Percentiles rank a stretch among this genome's conserved stretches.
phyloP scores from a whole-genome alignment of 1,140 invertebrate species.

The Drosophila watanabei region DNA sequence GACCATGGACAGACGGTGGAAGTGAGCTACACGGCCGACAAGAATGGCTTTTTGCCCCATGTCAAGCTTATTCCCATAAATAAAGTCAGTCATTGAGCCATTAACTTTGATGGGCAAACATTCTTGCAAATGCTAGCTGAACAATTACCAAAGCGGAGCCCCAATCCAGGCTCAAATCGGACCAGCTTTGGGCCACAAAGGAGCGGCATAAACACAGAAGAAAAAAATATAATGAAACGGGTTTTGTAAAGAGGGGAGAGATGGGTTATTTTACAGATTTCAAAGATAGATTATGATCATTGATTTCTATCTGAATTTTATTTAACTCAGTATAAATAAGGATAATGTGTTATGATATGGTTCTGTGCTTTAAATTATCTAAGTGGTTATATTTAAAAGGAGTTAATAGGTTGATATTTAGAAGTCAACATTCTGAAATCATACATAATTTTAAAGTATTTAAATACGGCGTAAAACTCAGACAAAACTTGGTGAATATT shows the following conservation, averaged over 20 bases:
- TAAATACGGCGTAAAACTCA: not conserved
- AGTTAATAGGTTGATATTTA: not conserved
- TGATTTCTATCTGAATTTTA: not conserved
- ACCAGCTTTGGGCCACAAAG: constrained; percentile 28
- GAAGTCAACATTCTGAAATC: no score
- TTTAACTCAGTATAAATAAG: not conserved
- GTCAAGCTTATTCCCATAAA: constrained; percentile 86
- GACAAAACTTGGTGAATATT: no score
- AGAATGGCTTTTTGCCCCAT: constrained; percentile 89
- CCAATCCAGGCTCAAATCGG: constrained; percentile 25
- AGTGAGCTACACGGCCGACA: constrained; percentile 89
- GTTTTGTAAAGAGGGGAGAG: not conserved
- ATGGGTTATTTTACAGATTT: not conserved
- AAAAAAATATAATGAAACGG: not conserved
- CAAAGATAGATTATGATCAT: not conserved
- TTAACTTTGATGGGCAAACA: constrained; percentile 45
- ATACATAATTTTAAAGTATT: not conserved
- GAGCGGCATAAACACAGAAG: constrained; percentile 18
- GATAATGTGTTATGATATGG: not conserved
- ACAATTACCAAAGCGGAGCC: constrained; percentile 28
- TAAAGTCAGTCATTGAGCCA: constrained; percentile 27
- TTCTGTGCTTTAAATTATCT: not conserved
- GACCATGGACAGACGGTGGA: constrained; percentile 90
- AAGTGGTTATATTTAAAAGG: not conserved
- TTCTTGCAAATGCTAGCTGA: constrained; percentile 36